phyloP scores from a whole-genome alignment of 2,797 vertebrate genomes.

The Fistularia tabacaria region DNA sequence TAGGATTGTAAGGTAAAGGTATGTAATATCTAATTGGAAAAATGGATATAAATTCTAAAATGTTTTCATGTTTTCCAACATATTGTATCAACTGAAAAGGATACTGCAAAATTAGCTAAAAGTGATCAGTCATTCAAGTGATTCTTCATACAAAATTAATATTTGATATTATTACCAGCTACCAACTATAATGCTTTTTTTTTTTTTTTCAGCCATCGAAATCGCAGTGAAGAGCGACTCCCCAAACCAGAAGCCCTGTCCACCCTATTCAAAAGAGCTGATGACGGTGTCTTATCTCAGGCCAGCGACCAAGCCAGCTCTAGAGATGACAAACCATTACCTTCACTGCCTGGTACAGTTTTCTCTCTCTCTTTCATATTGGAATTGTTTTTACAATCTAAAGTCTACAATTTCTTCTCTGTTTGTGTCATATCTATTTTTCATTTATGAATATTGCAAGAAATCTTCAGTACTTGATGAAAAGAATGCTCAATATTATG shows the following conservation, averaged over 20 bases:
- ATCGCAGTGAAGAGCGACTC: constrained; percentile 88
- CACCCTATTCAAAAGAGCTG: constrained; percentile 83
- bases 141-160: too few species aligned
- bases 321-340: constrained; percentile 84
- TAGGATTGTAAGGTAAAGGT: too few species aligned
- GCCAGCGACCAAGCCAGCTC: constrained; percentile 79
- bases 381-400: not conserved
- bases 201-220: constrained; percentile 77
- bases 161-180: not conserved
- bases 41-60: too few species aligned
- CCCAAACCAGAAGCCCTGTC: constrained; percentile 84
- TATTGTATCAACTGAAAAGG: too few species aligned
- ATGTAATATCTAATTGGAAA: too few species aligned
- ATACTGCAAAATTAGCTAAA: not conserved
- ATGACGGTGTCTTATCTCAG: constrained; percentile 79
- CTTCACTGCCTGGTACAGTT: constrained; percentile 86
- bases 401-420: too few species aligned
- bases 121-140: not conserved
- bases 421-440: too few species aligned
- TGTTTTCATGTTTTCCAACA: too few species aligned
- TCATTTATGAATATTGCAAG: too few species aligned
- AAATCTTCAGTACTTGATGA: too few species aligned
- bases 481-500: too few species aligned
- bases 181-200: not conserved
- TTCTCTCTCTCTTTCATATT: not conserved